These are phyloP conservation scores for Dendrocopos noguchii DNA, from an alignment of 2,113 vertebrate species.

Conservation along the genomic window DNA sequence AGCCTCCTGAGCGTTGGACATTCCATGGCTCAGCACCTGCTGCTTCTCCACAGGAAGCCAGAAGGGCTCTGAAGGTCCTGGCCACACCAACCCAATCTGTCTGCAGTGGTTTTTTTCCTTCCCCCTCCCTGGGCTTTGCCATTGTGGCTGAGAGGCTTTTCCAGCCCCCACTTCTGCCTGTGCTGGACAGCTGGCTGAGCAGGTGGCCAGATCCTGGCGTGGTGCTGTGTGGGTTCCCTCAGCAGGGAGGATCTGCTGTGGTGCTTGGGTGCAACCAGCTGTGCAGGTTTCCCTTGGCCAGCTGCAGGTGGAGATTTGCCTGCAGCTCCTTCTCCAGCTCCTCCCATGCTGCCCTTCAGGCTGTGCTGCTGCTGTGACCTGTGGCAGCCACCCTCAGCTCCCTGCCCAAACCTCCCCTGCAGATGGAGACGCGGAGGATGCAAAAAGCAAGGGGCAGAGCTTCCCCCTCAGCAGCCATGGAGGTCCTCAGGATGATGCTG, in stretches of 20 bases:
- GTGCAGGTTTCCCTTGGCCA: neutral
- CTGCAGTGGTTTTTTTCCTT: too few relatives aligned
- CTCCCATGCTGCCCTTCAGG: neutral
- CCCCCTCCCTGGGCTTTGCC: neutral
- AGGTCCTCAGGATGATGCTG: accelerated
- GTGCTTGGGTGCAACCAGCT: neutral
- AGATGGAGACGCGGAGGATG: neutral
- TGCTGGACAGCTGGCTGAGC: neutral
- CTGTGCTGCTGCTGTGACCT: accelerated
- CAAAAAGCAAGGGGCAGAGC: neutral
- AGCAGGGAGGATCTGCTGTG: neutral
- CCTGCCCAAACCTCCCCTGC: accelerated
- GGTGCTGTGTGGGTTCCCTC: neutral
- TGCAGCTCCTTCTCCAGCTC: neutral
- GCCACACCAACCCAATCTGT: accelerated
- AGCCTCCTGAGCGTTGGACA: too few relatives aligned
- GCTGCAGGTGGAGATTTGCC: neutral
- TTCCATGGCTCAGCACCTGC: neutral
- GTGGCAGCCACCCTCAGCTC: neutral
- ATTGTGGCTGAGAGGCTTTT: neutral
- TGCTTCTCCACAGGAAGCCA: neutral
- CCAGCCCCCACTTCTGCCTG: too few relatives aligned
- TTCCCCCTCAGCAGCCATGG: neutral
- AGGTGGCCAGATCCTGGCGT: neutral
- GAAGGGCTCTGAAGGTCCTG: neutral